Conservation (phyloP, 2,113 vertebrate genomes). For the Ammodytes dubius region DNA sequence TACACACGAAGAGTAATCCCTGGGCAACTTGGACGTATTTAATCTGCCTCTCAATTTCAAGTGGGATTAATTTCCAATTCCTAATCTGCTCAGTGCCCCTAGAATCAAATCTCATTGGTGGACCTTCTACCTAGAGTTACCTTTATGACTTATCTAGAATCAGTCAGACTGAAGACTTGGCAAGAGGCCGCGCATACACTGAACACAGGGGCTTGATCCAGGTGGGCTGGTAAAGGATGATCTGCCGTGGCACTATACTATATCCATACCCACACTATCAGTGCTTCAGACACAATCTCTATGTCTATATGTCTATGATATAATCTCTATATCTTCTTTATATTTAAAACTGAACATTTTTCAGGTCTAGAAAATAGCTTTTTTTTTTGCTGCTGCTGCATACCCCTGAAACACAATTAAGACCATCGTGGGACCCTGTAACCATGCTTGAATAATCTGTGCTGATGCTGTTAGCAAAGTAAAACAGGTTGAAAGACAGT, state of each 20-base stretch:
- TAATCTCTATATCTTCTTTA: background rate
- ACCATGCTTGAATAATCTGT: background rate
- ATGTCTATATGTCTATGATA: too few species aligned
- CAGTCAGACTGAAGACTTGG: constrained; percentile 1
- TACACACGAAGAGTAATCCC: constrained; percentile 61
- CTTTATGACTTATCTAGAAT: constrained; percentile 24
- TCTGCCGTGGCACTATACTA: constrained; percentile 9
- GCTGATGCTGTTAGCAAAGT: background rate
- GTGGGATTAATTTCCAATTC: constrained; percentile 72
- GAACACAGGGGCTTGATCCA: background rate
- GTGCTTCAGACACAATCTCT: background rate
- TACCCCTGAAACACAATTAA: background rate
- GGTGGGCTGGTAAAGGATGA: constrained; percentile 26
- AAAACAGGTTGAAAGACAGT: background rate
- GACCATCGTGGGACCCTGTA: background rate
- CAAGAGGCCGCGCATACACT: background rate
- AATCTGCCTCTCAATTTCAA: constrained; percentile 80
- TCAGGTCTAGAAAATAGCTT: background rate
- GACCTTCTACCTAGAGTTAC: constrained; percentile 54
- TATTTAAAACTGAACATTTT: background rate
- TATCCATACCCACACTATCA: background rate
- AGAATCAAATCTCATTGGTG: constrained; percentile 73
- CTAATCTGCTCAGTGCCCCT: constrained; percentile 74
- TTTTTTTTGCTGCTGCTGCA: background rate
- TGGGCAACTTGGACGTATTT: constrained; percentile 69